These are phyloP conservation scores for Flexamia atlantica DNA, from an alignment of 2,888 invertebrate species.

Conservation along the genomic window DNA sequence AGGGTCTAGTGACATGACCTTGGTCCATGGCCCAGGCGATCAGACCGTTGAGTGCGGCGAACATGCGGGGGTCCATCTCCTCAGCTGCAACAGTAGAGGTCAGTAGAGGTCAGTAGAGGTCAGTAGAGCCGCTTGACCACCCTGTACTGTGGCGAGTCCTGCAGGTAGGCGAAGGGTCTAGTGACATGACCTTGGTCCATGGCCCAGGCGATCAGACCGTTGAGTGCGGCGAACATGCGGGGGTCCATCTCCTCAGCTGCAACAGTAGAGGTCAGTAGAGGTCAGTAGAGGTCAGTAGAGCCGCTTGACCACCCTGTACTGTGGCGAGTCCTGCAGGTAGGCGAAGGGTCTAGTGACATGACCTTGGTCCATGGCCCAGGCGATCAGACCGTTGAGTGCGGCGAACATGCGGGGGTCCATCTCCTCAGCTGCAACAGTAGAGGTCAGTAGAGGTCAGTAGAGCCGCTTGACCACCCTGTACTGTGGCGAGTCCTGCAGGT, in stretches of 20 bases:
- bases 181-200: background rate
- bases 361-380: background rate
- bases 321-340: slow-evolving; percentile 23
- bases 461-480: background rate
- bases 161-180: slow-evolving; percentile 4
- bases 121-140: background rate
- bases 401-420: slow-evolving; percentile 12
- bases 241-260: background rate
- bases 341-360: background rate
- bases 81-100: background rate
- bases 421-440: background rate
- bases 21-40: background rate
- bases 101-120: background rate
- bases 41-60: slow-evolving; percentile 1
- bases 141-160: slow-evolving; percentile 16
- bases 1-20: background rate
- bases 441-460: background rate
- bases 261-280: background rate
- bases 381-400: background rate
- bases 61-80: background rate
- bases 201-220: slow-evolving; percentile 7
- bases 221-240: background rate
- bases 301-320: background rate
- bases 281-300: background rate
- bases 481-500: slow-evolving; percentile 16